Evolutionary conservation across 2,888 invertebrate species (phyloP).

Genomic region (Kuschelorhynchus macadamiae): DNA sequence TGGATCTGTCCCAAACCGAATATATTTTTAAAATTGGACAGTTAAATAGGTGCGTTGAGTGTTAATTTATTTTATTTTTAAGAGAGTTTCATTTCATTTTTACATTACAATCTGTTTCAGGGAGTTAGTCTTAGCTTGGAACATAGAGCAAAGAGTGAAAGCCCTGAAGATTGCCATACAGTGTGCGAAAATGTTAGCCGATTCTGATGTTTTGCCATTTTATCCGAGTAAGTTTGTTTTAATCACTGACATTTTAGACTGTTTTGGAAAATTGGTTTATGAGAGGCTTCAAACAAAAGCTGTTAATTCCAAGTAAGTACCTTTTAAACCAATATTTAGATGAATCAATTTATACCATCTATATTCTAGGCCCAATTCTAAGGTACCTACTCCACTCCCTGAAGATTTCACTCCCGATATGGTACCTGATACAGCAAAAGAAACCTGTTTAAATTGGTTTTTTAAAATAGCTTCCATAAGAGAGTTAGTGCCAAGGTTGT

Average conservation of each 20-base stretch:
- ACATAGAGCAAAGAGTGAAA: slow-evolving; percentile 93
- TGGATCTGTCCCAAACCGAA: slow-evolving; percentile 85
- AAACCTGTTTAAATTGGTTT: slow-evolving; percentile 99
- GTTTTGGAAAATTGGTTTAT: slow-evolving; percentile 92
- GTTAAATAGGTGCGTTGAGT: slow-evolving; percentile 36
- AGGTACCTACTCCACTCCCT: slow-evolving; percentile 70
- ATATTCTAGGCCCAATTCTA: slow-evolving; percentile 71
- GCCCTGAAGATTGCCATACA: slow-evolving; percentile 97
- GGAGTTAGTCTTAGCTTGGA: slow-evolving; percentile 93
- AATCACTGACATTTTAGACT: slow-evolving; percentile 95
- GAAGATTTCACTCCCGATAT: slow-evolving; percentile 81
- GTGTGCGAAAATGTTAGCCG: slow-evolving; percentile 93
- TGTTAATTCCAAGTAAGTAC: slow-evolving; percentile 68
- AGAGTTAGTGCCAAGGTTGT: slow-evolving; percentile 93
- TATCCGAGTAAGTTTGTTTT: slow-evolving; percentile 99
- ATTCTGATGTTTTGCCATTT: slow-evolving; percentile 91
- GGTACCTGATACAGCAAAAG: slow-evolving; percentile 90
- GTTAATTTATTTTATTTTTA: too few relatives aligned
- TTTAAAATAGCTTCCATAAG: slow-evolving; percentile 98
- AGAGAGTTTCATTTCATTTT: too few relatives aligned
- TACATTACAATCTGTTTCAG: slow-evolving; percentile 72
- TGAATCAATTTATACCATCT: slow-evolving; percentile 23
- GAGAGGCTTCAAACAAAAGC: slow-evolving; percentile 86
- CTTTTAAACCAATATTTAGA: too few relatives aligned
- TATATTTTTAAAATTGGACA: slow-evolving; percentile 73